A percentile compares a stretch with the other conserved stretches of the same genome.
These are phyloP conservation scores for Gallinago jamesoni DNA, from an alignment of 2,113 vertebrate species.

Conservation along the genomic window DNA sequence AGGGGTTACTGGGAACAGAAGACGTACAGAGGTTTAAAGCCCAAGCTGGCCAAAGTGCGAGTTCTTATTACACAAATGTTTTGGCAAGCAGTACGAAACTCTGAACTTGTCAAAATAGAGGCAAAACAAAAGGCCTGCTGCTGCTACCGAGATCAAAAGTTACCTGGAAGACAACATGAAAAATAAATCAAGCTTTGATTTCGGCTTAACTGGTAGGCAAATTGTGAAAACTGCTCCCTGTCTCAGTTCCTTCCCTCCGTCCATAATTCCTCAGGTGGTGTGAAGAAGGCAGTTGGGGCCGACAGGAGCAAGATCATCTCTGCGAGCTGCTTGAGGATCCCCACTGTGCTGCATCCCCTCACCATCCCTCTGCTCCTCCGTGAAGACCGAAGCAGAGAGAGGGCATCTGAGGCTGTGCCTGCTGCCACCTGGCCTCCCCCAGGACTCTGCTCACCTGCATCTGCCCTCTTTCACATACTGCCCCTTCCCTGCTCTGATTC, in stretches of 20 bases:
- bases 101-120: neutral
- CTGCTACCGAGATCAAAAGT: neutral
- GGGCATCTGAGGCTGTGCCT: neutral
- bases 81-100: neutral
- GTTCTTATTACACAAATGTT: neutral
- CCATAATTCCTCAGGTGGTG: neutral
- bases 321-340: neutral
- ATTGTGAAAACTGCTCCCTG: neutral
- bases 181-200: neutral
- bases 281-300: neutral
- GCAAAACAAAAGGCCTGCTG: neutral
- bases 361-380: neutral
- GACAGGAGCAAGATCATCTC: neutral
- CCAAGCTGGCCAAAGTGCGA: neutral
- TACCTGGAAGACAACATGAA: neutral
- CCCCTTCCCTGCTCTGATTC: neutral
- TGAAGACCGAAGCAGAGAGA: neutral
- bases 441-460: neutral
- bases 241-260: neutral
- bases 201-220: neutral
- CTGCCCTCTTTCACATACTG: neutral
- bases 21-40: neutral
- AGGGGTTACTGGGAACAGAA: neutral
- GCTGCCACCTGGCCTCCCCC: rapidly evolving
- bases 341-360: too few relatives aligned